Base-by-base conservation (phyloP, 92 coral and sea anemone species). In the Porites rus region DNA sequence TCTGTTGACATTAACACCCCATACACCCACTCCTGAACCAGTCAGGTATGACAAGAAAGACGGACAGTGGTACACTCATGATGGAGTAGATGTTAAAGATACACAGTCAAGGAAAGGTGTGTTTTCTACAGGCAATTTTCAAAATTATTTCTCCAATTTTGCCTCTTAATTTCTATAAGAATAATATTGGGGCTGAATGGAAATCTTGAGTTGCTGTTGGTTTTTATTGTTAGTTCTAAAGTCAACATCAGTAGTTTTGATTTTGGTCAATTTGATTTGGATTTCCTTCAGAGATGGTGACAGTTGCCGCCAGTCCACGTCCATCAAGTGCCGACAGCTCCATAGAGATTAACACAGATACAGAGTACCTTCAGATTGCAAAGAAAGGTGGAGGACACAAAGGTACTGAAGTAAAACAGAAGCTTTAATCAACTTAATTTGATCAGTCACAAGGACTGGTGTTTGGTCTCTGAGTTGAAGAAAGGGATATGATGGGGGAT, bases 21-120 rank as follows among this genome's bases (percentile, higher is more conserved):
- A 81, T 43, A 38, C 72, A 7, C 77, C 73, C 81, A 90, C 81
- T n/a, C 62, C 84, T 56, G 79, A 81, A 69, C 91, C 88, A 70
- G 75, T 81, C 12, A 20, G 22, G 17, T 86, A 24, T 70, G 77
- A 90, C 70, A 84, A 79, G 73, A 63, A 53, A 10, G 93, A 88
- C 13, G 93, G 93, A 17, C 84, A 81, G 69, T 90, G 93, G 93
- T 90, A 90, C 56, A 61, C 81, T 66, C 93, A 90, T 74, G 91
- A 86, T 18, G 79, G 88, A 21, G 81, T 75, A 10, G 88, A 84
- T 84, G 74, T 84, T 2, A 84, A 62, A 50, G 88, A 84, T 18
- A 84, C 88, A 21, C 88, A 84, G 8, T 70, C 75, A 65, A 74
- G 88, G n/a, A 84, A 74, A 74, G 88, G 88, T 84, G 59, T 2